Evolutionary conservation across 2,113 vertebrate genomes (phyloP), one percentile per base, ranked within the genome.

Genomic region (Plotosus lineatus): DNA sequence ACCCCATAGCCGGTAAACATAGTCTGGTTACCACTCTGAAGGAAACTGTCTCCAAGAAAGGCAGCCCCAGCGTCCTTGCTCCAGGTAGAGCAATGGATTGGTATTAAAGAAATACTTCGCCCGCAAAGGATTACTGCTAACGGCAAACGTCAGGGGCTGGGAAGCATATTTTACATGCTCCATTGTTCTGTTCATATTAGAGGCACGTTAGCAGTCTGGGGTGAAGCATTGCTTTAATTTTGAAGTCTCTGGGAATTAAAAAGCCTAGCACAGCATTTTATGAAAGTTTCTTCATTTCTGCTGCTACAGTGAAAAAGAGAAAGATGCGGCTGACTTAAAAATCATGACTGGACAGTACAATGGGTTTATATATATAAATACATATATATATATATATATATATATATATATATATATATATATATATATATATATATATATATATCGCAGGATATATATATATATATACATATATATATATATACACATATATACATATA

Each of bases 21-120:
- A 89, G 87, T 31, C 93, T 95, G 38, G 87, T 93, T 0, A 87
- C 89, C 76, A 94, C 90, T 81, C 92, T 95, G 19, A 93, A 94
- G 88, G 95, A 92, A 75, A 92, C 92, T 33, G 81, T 93, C 78
- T 89, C 89, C 80, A 92, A 88, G 89, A 92, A 92, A 82, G 92
- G 92, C 79, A 94, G 90, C 77, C 95, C 96, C 0, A 92, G 90
- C 0, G 77, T 93, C 87, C 88, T 98, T 63, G 97, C 96, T 38
- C 96, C 97, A 87, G 97, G 96, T 98, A 92, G 55, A 85, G 51
- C 71, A 36, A 33, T 58, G 80, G 73, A 81, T 68, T 38, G 12
- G 36, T 28, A 51, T 66, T 81, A 66, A 75, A 66, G 58, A 75
- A 53, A 66, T 75, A 23, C 31, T 76, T 21, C 9, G 8, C 73